Conservation (phyloP, 1,140 invertebrate genomes). For the Cydia splendana region DNA sequence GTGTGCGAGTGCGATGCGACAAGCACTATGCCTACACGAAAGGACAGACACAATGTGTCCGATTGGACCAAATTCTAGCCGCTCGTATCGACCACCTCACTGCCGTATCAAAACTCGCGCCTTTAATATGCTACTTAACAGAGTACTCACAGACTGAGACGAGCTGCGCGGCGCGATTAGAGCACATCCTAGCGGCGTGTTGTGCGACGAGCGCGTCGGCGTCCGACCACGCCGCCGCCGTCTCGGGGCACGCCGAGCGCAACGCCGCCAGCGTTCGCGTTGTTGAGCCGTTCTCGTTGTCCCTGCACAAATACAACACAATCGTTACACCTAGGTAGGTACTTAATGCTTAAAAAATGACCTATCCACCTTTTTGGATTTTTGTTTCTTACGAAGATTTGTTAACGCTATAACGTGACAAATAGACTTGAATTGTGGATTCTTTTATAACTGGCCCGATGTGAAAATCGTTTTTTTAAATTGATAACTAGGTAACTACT, state of each 20-base stretch:
- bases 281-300: slow-evolving; percentile 51
- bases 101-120: slow-evolving; percentile 79
- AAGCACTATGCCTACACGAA: too few species aligned
- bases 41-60: too few species aligned
- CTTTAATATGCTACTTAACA: slow-evolving; percentile 4
- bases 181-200: slow-evolving; percentile 88
- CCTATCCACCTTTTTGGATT: too few species aligned
- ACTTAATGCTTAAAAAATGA: not conserved
- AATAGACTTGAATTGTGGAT: too few species aligned
- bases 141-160: slow-evolving; percentile 85
- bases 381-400: too few species aligned
- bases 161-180: slow-evolving; percentile 89
- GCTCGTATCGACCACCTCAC: slow-evolving; percentile 84
- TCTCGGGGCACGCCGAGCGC: slow-evolving; percentile 78
- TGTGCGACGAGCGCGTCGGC: slow-evolving; percentile 88
- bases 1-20: too few species aligned
- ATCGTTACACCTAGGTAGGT: not conserved
- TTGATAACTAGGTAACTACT: too few species aligned
- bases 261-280: slow-evolving; percentile 42
- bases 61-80: slow-evolving; percentile 86
- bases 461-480: too few species aligned
- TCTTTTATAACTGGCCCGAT: too few species aligned
- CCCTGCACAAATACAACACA: slow-evolving; percentile 41
- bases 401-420: too few species aligned
- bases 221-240: slow-evolving; percentile 54